Percentiles rank a stretch among this genome's conserved stretches.
These are phyloP conservation scores for Drosophila sordidula DNA, from an alignment of 2,888 invertebrate genomes.

Conservation along the genomic window DNA sequence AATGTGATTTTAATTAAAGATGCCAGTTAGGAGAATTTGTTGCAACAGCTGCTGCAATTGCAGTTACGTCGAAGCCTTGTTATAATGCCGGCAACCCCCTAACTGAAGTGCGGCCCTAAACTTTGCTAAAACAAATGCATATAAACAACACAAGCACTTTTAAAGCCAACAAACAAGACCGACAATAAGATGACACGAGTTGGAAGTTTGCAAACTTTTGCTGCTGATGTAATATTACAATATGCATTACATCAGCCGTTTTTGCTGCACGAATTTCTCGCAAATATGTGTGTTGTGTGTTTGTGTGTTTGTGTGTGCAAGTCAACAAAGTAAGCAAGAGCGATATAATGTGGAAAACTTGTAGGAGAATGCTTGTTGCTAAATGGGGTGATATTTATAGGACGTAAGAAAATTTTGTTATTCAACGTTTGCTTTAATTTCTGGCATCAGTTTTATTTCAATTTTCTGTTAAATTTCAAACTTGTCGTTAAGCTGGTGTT, in stretches of 20 bases:
- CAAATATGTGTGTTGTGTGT: neutral
- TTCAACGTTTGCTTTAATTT: neutral
- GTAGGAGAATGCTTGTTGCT: neutral
- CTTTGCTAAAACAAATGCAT: constrained; percentile 43
- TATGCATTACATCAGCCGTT: constrained; percentile 50
- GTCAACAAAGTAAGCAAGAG: neutral
- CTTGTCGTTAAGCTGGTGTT: neutral
- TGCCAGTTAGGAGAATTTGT: neutral
- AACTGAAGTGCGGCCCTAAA: constrained; percentile 33
- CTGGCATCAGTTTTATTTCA: neutral
- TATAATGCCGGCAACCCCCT: constrained; percentile 3
- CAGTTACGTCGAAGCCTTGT: constrained; percentile 8
- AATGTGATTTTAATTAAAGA: constrained; percentile 4
- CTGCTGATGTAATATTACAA: constrained; percentile 57
- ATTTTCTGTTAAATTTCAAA: neutral
- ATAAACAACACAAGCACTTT: constrained; percentile 29
- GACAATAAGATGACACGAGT: constrained; percentile 15
- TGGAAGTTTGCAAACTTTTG: constrained; percentile 42
- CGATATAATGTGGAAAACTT: constrained; percentile 2
- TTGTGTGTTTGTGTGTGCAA: neutral
- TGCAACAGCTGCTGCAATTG: neutral
- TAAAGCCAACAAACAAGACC: constrained; percentile 31
- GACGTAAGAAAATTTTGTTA: neutral
- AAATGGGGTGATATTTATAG: neutral
- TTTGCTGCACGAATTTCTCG: constrained; percentile 21